A percentile compares a stretch with the other conserved stretches of the same genome.
Evolutionary conservation across 2,113 vertebrate species (phyloP).

Genomic region (Austrofundulus limnaeus): DNA sequence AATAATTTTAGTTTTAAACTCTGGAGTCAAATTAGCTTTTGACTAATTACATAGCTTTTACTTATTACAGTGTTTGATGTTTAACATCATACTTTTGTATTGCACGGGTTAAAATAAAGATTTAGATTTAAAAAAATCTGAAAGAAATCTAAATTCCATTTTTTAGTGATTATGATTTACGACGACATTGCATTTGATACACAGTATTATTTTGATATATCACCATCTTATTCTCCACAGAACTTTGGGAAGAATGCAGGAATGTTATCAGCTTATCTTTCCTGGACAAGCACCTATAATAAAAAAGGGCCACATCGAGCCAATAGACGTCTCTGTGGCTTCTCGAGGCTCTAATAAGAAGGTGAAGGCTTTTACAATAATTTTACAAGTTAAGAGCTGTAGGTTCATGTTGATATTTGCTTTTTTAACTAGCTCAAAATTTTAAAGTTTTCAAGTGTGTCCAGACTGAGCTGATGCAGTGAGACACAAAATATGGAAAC

Average conservation of each 20-base stretch:
- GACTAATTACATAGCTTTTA: too few relatives aligned
- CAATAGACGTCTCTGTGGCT: constrained; percentile 86
- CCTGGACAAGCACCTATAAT: constrained; percentile 82
- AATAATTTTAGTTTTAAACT: too few relatives aligned
- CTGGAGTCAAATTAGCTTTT: too few relatives aligned
- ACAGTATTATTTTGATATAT: neutral
- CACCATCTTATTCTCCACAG: constrained; percentile 69
- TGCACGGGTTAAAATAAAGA: too few relatives aligned
- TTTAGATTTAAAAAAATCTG: too few relatives aligned
- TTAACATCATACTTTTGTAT: too few relatives aligned
- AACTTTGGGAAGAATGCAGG: constrained; percentile 86
- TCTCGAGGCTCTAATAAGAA: constrained; percentile 94
- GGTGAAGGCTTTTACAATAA: constrained; percentile 71
- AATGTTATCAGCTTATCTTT: constrained; percentile 87
- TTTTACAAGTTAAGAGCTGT: neutral
- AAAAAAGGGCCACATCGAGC: constrained; percentile 88
- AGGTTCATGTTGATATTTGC: neutral
- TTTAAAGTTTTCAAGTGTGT: neutral
- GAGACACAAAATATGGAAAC: too few relatives aligned
- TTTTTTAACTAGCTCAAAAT: too few relatives aligned
- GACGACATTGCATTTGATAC: too few relatives aligned
- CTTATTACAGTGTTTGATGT: too few relatives aligned
- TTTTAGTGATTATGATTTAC: too few relatives aligned
- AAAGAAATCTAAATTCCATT: too few relatives aligned
- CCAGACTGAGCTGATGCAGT: neutral